These are phyloP conservation scores for Phymatocera aterrima DNA, from an alignment of 2,888 invertebrate genomes.

Conservation along the genomic window DNA sequence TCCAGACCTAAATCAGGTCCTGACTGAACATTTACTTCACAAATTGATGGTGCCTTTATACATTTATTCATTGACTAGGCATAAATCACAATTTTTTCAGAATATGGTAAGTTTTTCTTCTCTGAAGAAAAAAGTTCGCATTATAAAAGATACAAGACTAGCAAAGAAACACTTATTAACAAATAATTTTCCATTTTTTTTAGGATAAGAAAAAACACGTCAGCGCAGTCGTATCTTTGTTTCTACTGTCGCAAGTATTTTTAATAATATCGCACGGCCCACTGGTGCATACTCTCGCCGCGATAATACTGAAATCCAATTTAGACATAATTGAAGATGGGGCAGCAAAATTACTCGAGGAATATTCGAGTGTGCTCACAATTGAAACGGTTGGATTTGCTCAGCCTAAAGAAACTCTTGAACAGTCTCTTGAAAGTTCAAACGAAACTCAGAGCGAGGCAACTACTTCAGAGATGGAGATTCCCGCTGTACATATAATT, in stretches of 20 bases:
- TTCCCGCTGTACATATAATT: constrained; percentile 20
- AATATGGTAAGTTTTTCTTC: constrained; percentile 74
- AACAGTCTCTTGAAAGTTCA: constrained; percentile 83
- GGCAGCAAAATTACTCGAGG: constrained; percentile 82
- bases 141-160: no score
- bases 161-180: constrained; percentile 61
- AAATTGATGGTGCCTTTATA: constrained; percentile 95
- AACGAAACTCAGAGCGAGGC: constrained; percentile 57
- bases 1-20: constrained; percentile 93
- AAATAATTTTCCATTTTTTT: not conserved
- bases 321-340: constrained; percentile 83
- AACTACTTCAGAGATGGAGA: constrained; percentile 49
- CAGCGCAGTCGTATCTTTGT: constrained; percentile 93
- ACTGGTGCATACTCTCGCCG: constrained; percentile 91
- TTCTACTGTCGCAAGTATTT: constrained; percentile 95
- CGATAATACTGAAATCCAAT: constrained; percentile 93
- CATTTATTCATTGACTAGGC: constrained; percentile 88
- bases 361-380: constrained; percentile 76
- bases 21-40: constrained; percentile 95
- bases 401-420: constrained; percentile 85
- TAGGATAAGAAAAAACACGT: constrained; percentile 71
- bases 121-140: no score
- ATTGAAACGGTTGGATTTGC: constrained; percentile 80
- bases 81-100: constrained; percentile 64
- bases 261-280: constrained; percentile 94